phyloP scores from a whole-genome alignment of 2,797 vertebrate genomes.

The Sardinella longiceps region DNA sequence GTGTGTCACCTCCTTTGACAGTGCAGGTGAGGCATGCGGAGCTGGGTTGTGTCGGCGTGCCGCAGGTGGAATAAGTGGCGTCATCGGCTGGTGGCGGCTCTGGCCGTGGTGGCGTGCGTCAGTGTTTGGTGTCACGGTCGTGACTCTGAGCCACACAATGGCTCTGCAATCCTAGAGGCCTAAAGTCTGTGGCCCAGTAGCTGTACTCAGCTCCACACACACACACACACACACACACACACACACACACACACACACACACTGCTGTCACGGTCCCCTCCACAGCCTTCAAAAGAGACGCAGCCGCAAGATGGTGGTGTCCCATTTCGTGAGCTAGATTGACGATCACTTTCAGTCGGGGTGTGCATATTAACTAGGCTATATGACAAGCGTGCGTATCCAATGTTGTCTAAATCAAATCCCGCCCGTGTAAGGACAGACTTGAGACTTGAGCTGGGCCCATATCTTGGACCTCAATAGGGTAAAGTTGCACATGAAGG shows the following conservation, averaged over 20 bases:
- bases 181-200: neutral
- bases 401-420: neutral
- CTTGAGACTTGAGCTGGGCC: no score
- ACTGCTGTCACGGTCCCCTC: neutral
- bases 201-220: neutral
- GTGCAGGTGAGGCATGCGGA: neutral
- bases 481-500: no score
- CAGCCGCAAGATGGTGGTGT: neutral
- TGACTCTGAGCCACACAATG: constrained; percentile 28
- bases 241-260: no score
- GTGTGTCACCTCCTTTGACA: constrained; percentile 28
- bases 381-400: neutral
- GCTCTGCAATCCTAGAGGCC: constrained; percentile 30
- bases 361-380: neutral
- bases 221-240: no score
- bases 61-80: constrained; percentile 65
- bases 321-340: neutral
- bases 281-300: neutral
- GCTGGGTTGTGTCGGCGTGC: constrained; percentile 14
- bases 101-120: neutral
- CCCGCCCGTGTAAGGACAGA: neutral
- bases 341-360: constrained; percentile 15
- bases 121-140: constrained; percentile 39
- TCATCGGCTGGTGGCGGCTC: constrained; percentile 50
- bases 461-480: neutral